phyloP scores from a whole-genome alignment of 2,888 invertebrate genomes.

The Hirtodrosophila alboralis region DNA sequence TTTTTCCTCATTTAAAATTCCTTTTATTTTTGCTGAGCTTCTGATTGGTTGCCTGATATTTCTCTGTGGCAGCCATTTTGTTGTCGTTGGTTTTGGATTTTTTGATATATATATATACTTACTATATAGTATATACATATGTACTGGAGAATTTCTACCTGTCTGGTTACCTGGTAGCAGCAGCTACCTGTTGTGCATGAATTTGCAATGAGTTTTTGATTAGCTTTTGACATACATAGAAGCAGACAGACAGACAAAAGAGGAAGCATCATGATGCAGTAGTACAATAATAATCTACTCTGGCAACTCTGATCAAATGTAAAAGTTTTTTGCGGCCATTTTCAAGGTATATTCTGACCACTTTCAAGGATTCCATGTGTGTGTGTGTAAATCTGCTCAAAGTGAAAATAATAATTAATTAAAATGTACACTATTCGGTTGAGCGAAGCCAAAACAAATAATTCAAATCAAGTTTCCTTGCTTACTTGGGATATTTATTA shows the following conservation, averaged over 20 bases:
- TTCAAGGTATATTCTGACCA: slow-evolving; percentile 24
- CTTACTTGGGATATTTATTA: too few species aligned
- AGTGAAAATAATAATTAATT: slow-evolving; percentile 69
- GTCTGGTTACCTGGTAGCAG: not conserved
- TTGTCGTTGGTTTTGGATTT: slow-evolving; percentile 7
- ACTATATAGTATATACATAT: too few species aligned
- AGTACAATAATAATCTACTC: slow-evolving; percentile 20
- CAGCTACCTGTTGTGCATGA: slow-evolving; percentile 57
- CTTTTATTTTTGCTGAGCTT: slow-evolving; percentile 32
- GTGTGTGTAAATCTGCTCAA: slow-evolving; percentile 15
- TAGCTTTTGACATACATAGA: slow-evolving; percentile 51
- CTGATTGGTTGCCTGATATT: slow-evolving; percentile 16
- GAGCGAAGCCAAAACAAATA: slow-evolving; percentile 1
- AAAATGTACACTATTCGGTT: slow-evolving; percentile 23
- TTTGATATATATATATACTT: too few species aligned
- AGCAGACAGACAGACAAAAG: slow-evolving; percentile 18
- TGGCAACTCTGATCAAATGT: slow-evolving; percentile 24
- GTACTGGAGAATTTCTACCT: slow-evolving; percentile 4
- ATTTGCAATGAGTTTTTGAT: slow-evolving; percentile 73
- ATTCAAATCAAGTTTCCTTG: slow-evolving; percentile 1
- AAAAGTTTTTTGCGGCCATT: slow-evolving; percentile 45
- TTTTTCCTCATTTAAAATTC: slow-evolving; percentile 42
- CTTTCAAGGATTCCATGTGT: slow-evolving; percentile 12
- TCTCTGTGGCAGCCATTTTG: slow-evolving; percentile 22
- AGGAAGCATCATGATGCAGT: slow-evolving; percentile 16